Base-by-base conservation (phyloP, 2,888 invertebrate species). In the Charanyca ferruginea region DNA sequence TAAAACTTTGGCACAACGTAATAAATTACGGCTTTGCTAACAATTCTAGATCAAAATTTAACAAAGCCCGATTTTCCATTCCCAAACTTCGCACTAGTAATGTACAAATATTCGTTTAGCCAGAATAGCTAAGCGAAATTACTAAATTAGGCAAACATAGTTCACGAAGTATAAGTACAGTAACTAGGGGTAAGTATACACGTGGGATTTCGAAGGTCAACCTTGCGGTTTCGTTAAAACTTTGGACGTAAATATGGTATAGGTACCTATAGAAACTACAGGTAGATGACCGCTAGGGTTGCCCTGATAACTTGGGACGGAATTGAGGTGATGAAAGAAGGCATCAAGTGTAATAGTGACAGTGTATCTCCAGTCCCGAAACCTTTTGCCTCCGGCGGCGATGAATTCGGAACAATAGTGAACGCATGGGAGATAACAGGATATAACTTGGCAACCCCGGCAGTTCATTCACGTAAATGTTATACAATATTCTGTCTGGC, bases 141-240 rank as follows among this genome's bases (percentile, higher is more conserved):
- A 66, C 54, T 61, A 65, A 84, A 80, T 80, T 80, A 76, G 60
- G 66, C 71, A 79, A 73, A 82, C 64, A 79, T 55, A 59, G 71
- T 64, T 76, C 66, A 69, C 64, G 69, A 52, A 63, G 38, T 53
- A 67, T 68, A 76, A 47, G 32, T 68, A 66, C 54, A 63, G 58
- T 68, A 59, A 66, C 49, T 64, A 68, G 45, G 54, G 63, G 51
- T 49, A 62, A 61, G 60, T 61, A 66, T 59, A 66, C 80, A 47
- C 53, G 13, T n/a, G 74, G 79, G 77, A 68, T 59, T 73, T 66
- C 35, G 55, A 64, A 71, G 72, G 71, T 65, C 64, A 57, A 57
- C 49, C 25, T 54, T 68, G 68, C 42, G 69, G 76, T 73, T 75
- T 48, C 42, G 59, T 66, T 63, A 60, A 59, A 83, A 76, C 71